A percentile compares a stretch with the other conserved stretches of the same genome.
Evolutionary conservation across 2,797 vertebrate genomes (phyloP).

Genomic region (Hemibagrus guttatus): DNA sequence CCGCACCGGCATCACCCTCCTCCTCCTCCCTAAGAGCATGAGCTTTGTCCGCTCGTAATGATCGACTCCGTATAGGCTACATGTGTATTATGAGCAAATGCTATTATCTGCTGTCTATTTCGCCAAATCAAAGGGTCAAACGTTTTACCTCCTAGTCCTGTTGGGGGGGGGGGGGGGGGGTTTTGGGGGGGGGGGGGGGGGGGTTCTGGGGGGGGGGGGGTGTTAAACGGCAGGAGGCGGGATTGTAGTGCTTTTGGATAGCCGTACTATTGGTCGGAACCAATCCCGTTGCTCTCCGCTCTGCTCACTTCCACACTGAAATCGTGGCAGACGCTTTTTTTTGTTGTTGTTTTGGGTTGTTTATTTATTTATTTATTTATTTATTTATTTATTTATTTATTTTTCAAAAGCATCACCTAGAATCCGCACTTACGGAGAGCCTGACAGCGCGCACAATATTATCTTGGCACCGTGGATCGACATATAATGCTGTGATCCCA

Average conservation of each 20-base stretch:
- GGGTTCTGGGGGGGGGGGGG: no score
- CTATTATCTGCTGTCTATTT: neutral
- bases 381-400: neutral
- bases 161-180: no score
- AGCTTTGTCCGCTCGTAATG: neutral
- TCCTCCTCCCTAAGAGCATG: neutral
- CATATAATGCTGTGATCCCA: slow-evolving; percentile 73
- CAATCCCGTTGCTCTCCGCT: slow-evolving; percentile 41
- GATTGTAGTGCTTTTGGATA: slow-evolving; percentile 44
- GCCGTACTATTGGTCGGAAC: slow-evolving; percentile 26
- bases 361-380: neutral
- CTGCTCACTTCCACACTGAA: slow-evolving; percentile 25
- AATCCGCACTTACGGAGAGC: slow-evolving; percentile 7
- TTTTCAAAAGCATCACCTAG: neutral
- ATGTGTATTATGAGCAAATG: slow-evolving; percentile 4
- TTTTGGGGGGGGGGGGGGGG: no score
- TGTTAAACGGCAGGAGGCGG: no score
- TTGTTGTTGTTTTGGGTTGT: neutral
- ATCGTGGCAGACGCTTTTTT: slow-evolving; percentile 25
- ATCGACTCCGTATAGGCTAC: neutral
- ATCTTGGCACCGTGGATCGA: slow-evolving; percentile 52
- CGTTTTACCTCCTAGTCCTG: slow-evolving; percentile 25
- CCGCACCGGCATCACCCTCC: slow-evolving; percentile 26
- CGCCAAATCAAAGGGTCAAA: slow-evolving; percentile 27
- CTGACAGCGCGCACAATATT: slow-evolving; percentile 47